Evolutionary conservation across 1,140 invertebrate species (phyloP), one percentile per base, ranked within the genome.

Genomic region (Drosophila parvula): DNA sequence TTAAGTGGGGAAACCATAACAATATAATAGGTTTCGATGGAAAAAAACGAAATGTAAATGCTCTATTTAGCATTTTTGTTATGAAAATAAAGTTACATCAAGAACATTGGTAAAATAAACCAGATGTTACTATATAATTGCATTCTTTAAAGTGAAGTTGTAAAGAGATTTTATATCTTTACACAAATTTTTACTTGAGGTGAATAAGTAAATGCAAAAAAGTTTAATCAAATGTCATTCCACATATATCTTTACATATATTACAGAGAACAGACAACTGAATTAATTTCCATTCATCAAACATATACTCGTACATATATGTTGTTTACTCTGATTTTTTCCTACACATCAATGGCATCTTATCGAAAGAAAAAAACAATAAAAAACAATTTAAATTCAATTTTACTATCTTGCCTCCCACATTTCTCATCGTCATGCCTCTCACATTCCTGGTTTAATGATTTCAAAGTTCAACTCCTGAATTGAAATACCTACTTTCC

Each of bases 401-500:
- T 63, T 63, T 63, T 5, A 63, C 27, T 6, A 53, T 30, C 36
- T 27, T 7, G 14, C 9, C 30, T 40, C 6, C 16, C 18, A 9
- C 18, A 60, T 43, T 63, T 63, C 55, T 22, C 60, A 32, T 59
- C 16, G 16, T 41, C 36, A 41, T 63, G 28, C 36, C 18, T 2
- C 28, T 22, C 55, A 27, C 61, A 64, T 64, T 64, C 61, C 38
- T 18, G 5, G 28, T 7, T 60, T 61, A 64, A 64, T 51, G 45
- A 67, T 65, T 51, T 51, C n/a, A 51, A 67, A 55, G 47, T 69
- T 69, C 38, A 65, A 12, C 11, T 40, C 5, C 32, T 3, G 27
- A 78, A 48, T 69, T 64, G 55, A 68, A 81, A 82, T 69, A 51
- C 79, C 74, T 74, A 78, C 36, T 81, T 81, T 60, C 32, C 30